Conservation (phyloP, 2,888 invertebrate genomes). For the Aleiodes testaceus region DNA sequence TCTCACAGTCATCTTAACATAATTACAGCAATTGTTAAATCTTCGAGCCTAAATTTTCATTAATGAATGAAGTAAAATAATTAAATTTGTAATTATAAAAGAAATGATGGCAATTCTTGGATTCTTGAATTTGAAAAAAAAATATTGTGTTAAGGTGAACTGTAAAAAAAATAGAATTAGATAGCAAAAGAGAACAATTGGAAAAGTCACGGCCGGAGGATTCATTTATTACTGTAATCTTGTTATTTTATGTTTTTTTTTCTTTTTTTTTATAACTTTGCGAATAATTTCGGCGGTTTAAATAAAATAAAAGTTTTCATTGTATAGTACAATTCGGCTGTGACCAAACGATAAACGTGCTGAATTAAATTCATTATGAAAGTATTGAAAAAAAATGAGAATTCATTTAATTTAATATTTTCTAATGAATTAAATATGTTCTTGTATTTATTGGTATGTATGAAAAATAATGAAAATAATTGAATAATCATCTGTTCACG, state of each 20-base stretch:
- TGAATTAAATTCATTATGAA: conserved; percentile 42
- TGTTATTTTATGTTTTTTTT: conserved; percentile 25
- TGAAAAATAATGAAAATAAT: conserved; percentile 15
- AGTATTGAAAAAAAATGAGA: too few species aligned
- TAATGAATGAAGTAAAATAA: too few species aligned
- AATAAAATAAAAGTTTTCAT: conserved; percentile 43
- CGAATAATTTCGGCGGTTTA: conserved; percentile 51
- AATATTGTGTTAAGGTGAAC: conserved; percentile 57
- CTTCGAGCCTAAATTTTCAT: conserved; percentile 33
- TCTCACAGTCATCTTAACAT: conserved; percentile 60
- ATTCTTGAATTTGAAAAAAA: conserved; percentile 46
- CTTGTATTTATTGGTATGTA: conserved; percentile 25
- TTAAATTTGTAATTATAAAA: conserved; percentile 26
- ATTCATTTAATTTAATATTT: conserved; percentile 39
- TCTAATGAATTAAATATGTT: conserved; percentile 35
- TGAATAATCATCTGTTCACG: conserved; percentile 44
- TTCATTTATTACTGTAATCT: conserved; percentile 18
- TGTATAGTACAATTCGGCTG: conserved; percentile 51
- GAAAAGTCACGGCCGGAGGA: conserved; percentile 59
- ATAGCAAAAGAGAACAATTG: conserved; percentile 46
- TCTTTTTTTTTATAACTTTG: conserved; percentile 41
- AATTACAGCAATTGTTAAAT: conserved; percentile 41
- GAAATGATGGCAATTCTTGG: conserved; percentile 13
- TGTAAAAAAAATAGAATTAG: conserved; percentile 47
- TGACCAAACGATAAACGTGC: conserved; percentile 47